A percentile compares a stretch with the other conserved stretches of the same genome.
These are phyloP conservation scores for Andrena haemorrhoa DNA, from an alignment of 2,888 invertebrate genomes.

Conservation along the genomic window DNA sequence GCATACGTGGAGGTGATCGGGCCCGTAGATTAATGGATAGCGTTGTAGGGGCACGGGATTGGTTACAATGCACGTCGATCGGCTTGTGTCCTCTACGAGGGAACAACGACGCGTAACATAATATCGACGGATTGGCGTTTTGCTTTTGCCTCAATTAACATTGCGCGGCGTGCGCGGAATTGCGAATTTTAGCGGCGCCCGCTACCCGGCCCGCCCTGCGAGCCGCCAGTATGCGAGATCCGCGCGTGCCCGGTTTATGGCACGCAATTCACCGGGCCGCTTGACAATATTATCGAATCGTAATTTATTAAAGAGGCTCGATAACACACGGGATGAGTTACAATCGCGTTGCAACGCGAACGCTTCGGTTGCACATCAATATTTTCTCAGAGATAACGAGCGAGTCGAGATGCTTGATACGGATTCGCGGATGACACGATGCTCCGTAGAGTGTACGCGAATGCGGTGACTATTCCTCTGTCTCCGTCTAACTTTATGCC, in stretches of 20 bases:
- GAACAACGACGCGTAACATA: conserved; percentile 72
- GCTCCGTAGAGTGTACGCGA: conserved; percentile 2
- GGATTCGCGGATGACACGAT: background rate
- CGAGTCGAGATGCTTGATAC: background rate
- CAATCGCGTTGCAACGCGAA: conserved; percentile 6
- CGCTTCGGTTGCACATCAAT: conserved; percentile 19
- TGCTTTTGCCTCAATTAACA: conserved; percentile 71
- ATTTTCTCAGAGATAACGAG: conserved; percentile 32
- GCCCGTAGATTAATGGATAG: conserved; percentile 67
- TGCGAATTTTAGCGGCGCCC: conserved; percentile 49
- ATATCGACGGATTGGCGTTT: conserved; percentile 76
- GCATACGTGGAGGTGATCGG: conserved; percentile 3
- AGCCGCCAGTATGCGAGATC: background rate
- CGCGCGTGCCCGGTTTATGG: conserved; percentile 22
- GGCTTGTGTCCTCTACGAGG: conserved; percentile 53
- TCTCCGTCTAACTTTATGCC: background rate
- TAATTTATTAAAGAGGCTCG: conserved; percentile 47
- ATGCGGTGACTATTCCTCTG: background rate
- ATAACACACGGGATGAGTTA: conserved; percentile 25
- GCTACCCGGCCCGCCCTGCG: background rate
- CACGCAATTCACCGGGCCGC: conserved; percentile 46
- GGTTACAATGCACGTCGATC: conserved; percentile 68
- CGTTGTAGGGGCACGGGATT: conserved; percentile 55
- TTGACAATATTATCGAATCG: conserved; percentile 53
- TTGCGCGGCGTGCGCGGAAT: conserved; percentile 48